phyloP scores from a whole-genome alignment of 1,140 invertebrate genomes.

The Drosophila chauvacae region DNA sequence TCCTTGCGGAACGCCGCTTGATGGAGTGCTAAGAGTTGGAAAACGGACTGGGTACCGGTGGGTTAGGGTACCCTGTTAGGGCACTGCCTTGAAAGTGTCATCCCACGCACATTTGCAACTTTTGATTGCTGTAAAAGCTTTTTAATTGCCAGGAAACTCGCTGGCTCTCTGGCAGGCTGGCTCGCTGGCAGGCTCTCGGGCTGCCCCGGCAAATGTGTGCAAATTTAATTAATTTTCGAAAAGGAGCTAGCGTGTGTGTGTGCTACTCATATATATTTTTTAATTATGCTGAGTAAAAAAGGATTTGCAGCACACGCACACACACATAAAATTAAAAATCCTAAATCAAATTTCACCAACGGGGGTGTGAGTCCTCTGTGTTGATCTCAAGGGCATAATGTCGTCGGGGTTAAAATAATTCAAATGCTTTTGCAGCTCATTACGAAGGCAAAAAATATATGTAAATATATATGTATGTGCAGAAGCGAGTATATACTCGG shows the following conservation, averaged over 20 bases:
- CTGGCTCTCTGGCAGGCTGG: neutral
- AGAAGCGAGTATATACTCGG: neutral
- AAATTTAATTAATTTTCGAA: constrained; percentile 82
- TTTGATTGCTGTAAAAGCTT: constrained; percentile 80
- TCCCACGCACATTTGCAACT: constrained; percentile 66
- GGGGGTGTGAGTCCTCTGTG: constrained; percentile 33
- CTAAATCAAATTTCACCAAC: constrained; percentile 80
- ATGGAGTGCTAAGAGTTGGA: constrained; percentile 7
- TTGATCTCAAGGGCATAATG: constrained; percentile 84
- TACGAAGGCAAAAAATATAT: constrained; percentile 58
- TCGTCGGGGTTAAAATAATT: constrained; percentile 84
- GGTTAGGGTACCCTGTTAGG: neutral
- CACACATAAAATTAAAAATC: constrained; percentile 81
- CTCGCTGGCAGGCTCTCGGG: neutral
- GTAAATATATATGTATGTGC: neutral
- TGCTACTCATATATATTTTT: constrained; percentile 84
- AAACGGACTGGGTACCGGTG: neutral
- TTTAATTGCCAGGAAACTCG: constrained; percentile 66
- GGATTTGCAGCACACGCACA: constrained; percentile 67
- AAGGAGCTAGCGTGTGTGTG: constrained; percentile 41
- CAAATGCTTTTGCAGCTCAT: constrained; percentile 83
- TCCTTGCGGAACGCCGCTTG: constrained; percentile 8
- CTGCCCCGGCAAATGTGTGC: constrained; percentile 76
- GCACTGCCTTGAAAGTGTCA: constrained; percentile 38
- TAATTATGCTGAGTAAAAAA: constrained; percentile 83